These are phyloP conservation scores for Neodontobutis hainanensis DNA, from an alignment of 2,113 vertebrate species.

Conservation along the genomic window DNA sequence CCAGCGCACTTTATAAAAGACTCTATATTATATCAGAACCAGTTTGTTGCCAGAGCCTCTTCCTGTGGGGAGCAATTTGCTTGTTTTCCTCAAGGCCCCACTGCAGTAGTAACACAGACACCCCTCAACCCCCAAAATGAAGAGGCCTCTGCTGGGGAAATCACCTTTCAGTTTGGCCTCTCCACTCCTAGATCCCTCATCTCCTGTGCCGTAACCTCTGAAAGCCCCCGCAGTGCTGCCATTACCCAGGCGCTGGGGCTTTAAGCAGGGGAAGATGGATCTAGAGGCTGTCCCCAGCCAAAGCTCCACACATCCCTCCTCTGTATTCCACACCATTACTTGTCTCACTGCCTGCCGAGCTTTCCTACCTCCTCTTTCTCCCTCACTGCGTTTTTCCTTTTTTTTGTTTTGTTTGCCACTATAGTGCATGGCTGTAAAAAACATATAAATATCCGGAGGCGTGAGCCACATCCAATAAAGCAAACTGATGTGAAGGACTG, in stretches of 20 bases:
- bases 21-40: slow-evolving; percentile 40
- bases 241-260: slow-evolving; percentile 67
- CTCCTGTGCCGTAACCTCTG: slow-evolving; percentile 67
- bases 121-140: slow-evolving; percentile 55
- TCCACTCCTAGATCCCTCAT: slow-evolving; percentile 70
- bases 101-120: slow-evolving; percentile 24
- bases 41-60: slow-evolving; percentile 38
- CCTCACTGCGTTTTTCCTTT: slow-evolving; percentile 29
- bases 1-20: slow-evolving; percentile 11
- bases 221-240: slow-evolving; percentile 57
- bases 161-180: slow-evolving; percentile 72
- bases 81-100: slow-evolving; percentile 56
- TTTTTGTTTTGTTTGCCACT: slow-evolving; percentile 55
- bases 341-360: slow-evolving; percentile 45
- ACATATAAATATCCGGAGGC: slow-evolving; percentile 76
- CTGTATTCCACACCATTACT: slow-evolving; percentile 73
- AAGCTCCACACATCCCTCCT: slow-evolving; percentile 65
- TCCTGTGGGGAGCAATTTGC: slow-evolving; percentile 70
- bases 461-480: slow-evolving; percentile 70
- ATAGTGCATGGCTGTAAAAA: slow-evolving; percentile 58
- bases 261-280: slow-evolving; percentile 76
- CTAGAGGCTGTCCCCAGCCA: slow-evolving; percentile 54
- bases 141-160: slow-evolving; percentile 71
- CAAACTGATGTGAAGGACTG: slow-evolving; percentile 66
- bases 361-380: slow-evolving; percentile 44